Conservation (phyloP, 2,113 vertebrate genomes). For the Zosterops hypoxanthus region DNA sequence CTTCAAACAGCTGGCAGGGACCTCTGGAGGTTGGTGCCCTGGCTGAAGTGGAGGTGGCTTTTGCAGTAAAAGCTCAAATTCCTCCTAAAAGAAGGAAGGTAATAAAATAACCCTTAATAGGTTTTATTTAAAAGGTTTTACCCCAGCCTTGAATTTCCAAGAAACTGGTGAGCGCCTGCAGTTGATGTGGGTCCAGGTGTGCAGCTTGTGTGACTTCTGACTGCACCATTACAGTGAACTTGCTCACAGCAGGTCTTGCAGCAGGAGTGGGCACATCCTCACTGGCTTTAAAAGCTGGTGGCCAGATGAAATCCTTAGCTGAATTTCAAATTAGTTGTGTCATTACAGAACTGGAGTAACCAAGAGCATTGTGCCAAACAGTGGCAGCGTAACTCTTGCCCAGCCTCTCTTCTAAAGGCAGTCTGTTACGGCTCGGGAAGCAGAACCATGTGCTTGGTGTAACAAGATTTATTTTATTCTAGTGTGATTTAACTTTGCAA, state of each 20-base stretch:
- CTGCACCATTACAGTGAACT: rapidly evolving
- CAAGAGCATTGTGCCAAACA: background rate
- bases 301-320: background rate
- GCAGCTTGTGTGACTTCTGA: background rate
- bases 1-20: rapidly evolving
- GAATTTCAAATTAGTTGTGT: background rate
- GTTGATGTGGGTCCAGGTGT: rapidly evolving
- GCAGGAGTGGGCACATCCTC: background rate
- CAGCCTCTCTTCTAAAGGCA: background rate
- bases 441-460: background rate
- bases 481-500: background rate
- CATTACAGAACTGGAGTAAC: background rate
- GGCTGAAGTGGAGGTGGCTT: background rate
- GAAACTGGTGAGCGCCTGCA: background rate
- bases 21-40: background rate
- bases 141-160: background rate
- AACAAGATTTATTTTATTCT: background rate
- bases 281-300: background rate
- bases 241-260: rapidly evolving
- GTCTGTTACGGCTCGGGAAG: rapidly evolving
- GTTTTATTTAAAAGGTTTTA: background rate
- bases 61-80: background rate
- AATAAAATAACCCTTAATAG: background rate
- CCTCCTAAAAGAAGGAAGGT: background rate
- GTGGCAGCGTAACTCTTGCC: background rate